These are phyloP conservation scores for Globodera rostochiensis DNA, from an alignment of 1,140 invertebrate genomes.

Conservation along the genomic window DNA sequence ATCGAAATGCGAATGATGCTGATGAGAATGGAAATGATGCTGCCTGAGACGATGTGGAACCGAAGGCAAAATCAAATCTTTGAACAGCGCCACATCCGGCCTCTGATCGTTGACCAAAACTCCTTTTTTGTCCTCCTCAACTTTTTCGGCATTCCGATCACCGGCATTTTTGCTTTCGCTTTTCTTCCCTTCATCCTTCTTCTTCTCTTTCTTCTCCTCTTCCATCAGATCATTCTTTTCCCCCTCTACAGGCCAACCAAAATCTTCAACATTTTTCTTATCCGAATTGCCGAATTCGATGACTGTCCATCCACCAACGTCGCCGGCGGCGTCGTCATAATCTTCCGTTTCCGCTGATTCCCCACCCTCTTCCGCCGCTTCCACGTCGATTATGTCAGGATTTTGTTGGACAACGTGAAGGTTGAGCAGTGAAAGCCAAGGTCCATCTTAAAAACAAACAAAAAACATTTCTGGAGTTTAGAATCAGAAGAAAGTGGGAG, in stretches of 20 bases:
- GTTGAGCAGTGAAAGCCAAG: constrained; percentile 26
- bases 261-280: neutral
- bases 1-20: neutral
- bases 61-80: constrained; percentile 18
- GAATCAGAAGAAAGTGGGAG: too few relatives aligned
- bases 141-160: neutral
- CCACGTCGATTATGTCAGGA: constrained; percentile 9
- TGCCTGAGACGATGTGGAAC: constrained; percentile 17
- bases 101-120: neutral
- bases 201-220: constrained; percentile 1
- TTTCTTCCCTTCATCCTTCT: constrained; percentile 6
- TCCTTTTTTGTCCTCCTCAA: neutral
- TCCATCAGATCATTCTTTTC: neutral
- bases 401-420: constrained; percentile 18
- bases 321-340: constrained; percentile 3
- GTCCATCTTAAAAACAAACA: constrained; percentile 6
- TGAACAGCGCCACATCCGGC: constrained; percentile 11
- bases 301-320: constrained; percentile 18
- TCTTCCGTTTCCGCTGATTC: constrained; percentile 11
- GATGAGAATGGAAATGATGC: neutral
- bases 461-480: too few relatives aligned
- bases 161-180: neutral
- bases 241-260: neutral
- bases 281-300: constrained; percentile 2
- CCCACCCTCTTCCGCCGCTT: neutral